Evolutionary conservation across 1,140 invertebrate genomes (phyloP), one percentile per base, ranked within the genome.

Genomic region (Trichomalopsis sarcophagae): DNA sequence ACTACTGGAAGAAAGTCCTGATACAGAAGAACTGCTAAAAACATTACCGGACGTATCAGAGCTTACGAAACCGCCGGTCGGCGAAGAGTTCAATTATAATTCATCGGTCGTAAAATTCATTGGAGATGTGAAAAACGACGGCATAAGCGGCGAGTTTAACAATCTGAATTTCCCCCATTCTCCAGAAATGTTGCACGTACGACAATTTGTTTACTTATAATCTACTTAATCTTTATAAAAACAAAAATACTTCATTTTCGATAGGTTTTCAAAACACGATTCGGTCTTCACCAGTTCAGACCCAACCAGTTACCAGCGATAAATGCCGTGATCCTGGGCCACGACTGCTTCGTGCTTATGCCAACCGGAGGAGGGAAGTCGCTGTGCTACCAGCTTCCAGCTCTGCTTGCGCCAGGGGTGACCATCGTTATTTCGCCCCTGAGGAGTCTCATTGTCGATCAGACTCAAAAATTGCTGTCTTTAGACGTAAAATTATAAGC

Each of bases 331-430:
- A 88, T 99, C 68, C 91, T 98, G 3, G 95, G 96, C 2, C 94
- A 97, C 89, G 98, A 99, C 92, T 97, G 97, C 87, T 98, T 99
- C 90, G 95, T 99, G 5, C 94, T 99, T 0, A 99, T 99, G 98
- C 98, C 98, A 11, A 99, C 98, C 74, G 99, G 98, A 62, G 98
- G 98, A 87, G 99, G 99, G 87, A 99, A 99, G 94, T 98, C 97
- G 73, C 92, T 99, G 23, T 99, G 98, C 89, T 99, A 99, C 93
- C 99, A 99, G 92, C 93, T 98, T 30, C 96, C 97, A 1, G 96
- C 96, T 0, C 90, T 97, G 30, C 87, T 97, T 36, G 94, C 94
- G 1, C 92, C 93, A 14, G 97, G 97, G 6, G 94, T 99, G 0
- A 98, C 98, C 0, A 94, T 99, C 86, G 98, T 99, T 17, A 96